Conservation (phyloP, 2,797 vertebrate species). For the Steatocranus sp. region DNA sequence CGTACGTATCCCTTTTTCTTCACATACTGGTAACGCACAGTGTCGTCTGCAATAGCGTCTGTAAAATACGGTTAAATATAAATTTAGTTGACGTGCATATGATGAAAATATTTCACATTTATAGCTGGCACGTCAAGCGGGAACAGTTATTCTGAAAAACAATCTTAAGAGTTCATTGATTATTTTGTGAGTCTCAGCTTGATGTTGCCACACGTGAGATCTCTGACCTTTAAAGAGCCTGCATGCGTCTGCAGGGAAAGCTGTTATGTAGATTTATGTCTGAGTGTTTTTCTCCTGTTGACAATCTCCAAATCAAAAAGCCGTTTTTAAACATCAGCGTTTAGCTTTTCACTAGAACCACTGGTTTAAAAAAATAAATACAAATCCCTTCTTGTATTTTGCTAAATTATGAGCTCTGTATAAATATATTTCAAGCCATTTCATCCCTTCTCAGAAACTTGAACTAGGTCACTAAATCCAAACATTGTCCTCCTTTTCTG, state of each 20-base stretch:
- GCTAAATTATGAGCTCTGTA: background rate
- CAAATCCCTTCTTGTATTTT: background rate
- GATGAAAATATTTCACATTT: background rate
- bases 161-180: background rate
- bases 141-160: background rate
- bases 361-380: background rate
- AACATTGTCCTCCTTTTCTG: slow-evolving; percentile 3
- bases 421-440: background rate
- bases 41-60: slow-evolving; percentile 92
- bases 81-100: background rate
- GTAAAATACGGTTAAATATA: background rate
- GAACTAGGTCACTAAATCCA: slow-evolving; percentile 25
- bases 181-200: background rate
- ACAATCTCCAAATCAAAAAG: background rate
- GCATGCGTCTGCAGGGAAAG: background rate
- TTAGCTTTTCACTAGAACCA: background rate
- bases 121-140: background rate
- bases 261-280: background rate
- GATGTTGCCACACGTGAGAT: background rate
- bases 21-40: slow-evolving; percentile 89
- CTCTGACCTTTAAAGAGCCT: slow-evolving; percentile 5
- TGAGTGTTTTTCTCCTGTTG: background rate
- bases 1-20: slow-evolving; percentile 97
- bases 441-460: background rate
- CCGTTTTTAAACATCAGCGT: background rate